Base-by-base conservation (phyloP, 1,140 invertebrate genomes). In the Solenopsis invicta region DNA sequence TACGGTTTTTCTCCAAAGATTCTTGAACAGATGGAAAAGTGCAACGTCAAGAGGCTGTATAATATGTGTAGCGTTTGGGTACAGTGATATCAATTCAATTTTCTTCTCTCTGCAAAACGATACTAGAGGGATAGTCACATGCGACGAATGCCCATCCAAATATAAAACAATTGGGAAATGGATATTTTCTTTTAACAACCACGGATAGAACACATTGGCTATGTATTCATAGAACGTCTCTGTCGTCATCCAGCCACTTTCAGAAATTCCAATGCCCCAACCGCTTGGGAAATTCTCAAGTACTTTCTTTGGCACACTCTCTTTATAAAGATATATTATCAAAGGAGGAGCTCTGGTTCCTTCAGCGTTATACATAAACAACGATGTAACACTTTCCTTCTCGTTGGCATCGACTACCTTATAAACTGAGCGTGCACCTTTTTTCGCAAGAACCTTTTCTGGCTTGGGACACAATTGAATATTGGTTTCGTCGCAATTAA, bases 41-140 rank as follows among this genome's bases (percentile, higher is more conserved):
- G 91, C 77, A 1, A 94, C 93, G 64, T 95, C 93, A 13, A 93
- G 89, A 24, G 93, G 93, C 67, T 94, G 93, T 18, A 94, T 29
- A 50, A 94, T 90, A 45, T 92, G 88, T 0, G 92, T 94, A 8
- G 90, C 86, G 85, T 95, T 94, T 10, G 93, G 92, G 66, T 93
- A 93, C 4, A 94, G 82, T 8, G 92, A 81, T 29, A 94, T 90
- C 1, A 94, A 85, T 56, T 91, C 76, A 64, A 94, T 94, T 2
- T 74, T 5, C 37, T 94, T 77, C 12, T 89, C 76, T 24, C 41
- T 50, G 82, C 93, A 95, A 80, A 92, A 93, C 50, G 92, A n/a
- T 77, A 64, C 88, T n/a, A 92, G 29, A 56, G 93, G 78, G 2
- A 93, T 66, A 5, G 89, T 91, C 9, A 94, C 66, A 77, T 95